Evolutionary conservation across 2,888 invertebrate species (phyloP).

Genomic region (Dexiosoma caninum): DNA sequence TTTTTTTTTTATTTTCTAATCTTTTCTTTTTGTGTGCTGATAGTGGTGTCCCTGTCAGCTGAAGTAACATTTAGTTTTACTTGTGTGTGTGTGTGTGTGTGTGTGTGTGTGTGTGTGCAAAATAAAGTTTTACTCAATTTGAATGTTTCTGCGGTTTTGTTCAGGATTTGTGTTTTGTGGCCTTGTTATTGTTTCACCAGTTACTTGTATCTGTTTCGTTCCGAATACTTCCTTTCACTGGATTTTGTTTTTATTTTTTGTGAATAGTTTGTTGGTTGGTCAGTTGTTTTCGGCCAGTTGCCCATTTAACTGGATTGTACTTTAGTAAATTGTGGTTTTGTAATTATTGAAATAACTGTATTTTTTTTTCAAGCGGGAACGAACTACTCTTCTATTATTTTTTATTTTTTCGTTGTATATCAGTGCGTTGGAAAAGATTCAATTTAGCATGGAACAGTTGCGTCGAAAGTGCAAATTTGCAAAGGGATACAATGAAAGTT

Average conservation of each 20-base stretch:
- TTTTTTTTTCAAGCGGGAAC: slow-evolving; percentile 36
- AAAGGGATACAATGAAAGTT: background rate
- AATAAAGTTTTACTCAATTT: slow-evolving; percentile 59
- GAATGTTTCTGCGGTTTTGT: slow-evolving; percentile 57
- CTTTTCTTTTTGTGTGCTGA: slow-evolving; percentile 6
- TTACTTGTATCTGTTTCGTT: slow-evolving; percentile 1
- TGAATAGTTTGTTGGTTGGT: slow-evolving; percentile 51
- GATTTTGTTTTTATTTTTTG: slow-evolving; percentile 12
- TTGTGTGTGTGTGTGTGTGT: background rate
- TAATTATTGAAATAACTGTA: slow-evolving; percentile 76
- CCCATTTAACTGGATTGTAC: slow-evolving; percentile 63
- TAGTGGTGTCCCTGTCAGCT: slow-evolving; percentile 17
- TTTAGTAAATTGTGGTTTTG: slow-evolving; percentile 76
- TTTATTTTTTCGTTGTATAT: background rate
- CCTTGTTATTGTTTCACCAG: slow-evolving; percentile 49
- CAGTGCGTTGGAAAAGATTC: background rate
- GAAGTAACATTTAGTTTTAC: slow-evolving; percentile 1
- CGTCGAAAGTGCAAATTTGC: background rate
- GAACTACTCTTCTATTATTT: no score
- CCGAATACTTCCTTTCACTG: background rate
- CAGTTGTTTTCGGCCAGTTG: slow-evolving; percentile 43
- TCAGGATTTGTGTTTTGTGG: slow-evolving; percentile 60
- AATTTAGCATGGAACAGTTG: slow-evolving; percentile 18
- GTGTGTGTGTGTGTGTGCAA: background rate
- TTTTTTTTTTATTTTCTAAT: slow-evolving; percentile 50